phyloP scores from a whole-genome alignment of 2,113 vertebrate species.

The Dasypus novemcinctus region DNA sequence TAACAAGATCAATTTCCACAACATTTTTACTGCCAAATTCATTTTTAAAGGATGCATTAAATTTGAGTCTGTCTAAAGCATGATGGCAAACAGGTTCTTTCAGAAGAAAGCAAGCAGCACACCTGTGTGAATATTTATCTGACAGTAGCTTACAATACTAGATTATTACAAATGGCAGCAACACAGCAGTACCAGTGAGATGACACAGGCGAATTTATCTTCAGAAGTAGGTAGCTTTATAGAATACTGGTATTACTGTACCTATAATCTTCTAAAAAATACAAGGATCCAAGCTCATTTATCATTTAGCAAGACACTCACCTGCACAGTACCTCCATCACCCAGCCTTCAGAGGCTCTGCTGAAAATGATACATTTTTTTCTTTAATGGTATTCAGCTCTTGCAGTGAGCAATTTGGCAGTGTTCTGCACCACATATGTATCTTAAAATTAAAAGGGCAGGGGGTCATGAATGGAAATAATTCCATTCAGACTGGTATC shows the following conservation, averaged over 20 bases:
- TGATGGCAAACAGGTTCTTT: constrained; percentile 60
- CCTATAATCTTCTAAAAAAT: constrained; percentile 63
- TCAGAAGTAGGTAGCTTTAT: constrained; percentile 63
- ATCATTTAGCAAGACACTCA: constrained; percentile 66
- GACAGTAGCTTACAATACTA: constrained; percentile 53
- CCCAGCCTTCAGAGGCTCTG: neutral
- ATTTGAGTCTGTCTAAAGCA: constrained; percentile 60
- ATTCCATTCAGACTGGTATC: neutral
- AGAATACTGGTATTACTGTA: constrained; percentile 66
- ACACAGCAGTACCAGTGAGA: constrained; percentile 29
- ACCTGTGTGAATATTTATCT: constrained; percentile 54
- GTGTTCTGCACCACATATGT: neutral
- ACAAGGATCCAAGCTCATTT: constrained; percentile 64
- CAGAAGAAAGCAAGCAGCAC: constrained; percentile 48
- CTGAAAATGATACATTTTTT: constrained; percentile 53
- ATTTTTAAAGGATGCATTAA: constrained; percentile 72
- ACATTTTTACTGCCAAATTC: constrained; percentile 66
- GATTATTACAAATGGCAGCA: constrained; percentile 61
- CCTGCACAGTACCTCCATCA: neutral
- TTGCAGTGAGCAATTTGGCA: neutral
- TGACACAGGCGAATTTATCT: constrained; percentile 68
- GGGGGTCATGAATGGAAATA: constrained; percentile 24
- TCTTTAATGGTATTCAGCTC: constrained; percentile 32
- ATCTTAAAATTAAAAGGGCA: constrained; percentile 56
- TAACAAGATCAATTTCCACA: constrained; percentile 77